Percentiles rank a stretch among this genome's conserved stretches.
Evolutionary conservation across 2,888 invertebrate genomes (phyloP).

Genomic region (Apodemia hepburni): DNA sequence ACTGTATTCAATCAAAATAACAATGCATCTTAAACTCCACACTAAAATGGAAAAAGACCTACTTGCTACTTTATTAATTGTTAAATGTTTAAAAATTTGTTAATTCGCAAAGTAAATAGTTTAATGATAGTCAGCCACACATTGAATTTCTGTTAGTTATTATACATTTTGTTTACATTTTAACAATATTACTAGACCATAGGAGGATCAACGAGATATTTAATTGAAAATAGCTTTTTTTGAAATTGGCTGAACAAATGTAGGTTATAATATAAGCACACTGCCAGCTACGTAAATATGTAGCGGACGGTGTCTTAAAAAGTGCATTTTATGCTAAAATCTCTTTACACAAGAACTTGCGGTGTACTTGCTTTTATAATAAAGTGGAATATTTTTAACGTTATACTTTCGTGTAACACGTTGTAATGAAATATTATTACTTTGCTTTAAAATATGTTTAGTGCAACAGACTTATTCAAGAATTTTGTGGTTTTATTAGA

Average conservation of each 20-base stretch:
- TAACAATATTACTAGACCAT: too few species aligned
- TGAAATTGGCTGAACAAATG: not conserved
- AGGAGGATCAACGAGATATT: not conserved
- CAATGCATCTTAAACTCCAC: too few species aligned
- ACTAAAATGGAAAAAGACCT: too few species aligned
- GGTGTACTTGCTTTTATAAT: conserved; percentile 26
- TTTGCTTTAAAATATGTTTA: not conserved
- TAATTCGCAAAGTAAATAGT: too few species aligned
- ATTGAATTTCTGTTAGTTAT: too few species aligned
- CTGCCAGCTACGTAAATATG: conserved; percentile 26
- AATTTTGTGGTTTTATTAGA: too few species aligned
- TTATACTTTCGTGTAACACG: not conserved
- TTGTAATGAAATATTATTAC: conserved; percentile 7
- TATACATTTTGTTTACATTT: too few species aligned
- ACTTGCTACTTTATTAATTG: too few species aligned
- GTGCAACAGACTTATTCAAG: too few species aligned
- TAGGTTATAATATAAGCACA: conserved; percentile 1
- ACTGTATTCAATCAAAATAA: too few species aligned
- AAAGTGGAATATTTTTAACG: conserved; percentile 19
- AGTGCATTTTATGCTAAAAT: conserved; percentile 36
- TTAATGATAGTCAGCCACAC: too few species aligned
- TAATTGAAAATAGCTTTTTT: not conserved
- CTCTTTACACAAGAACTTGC: conserved; percentile 28
- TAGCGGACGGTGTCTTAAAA: conserved; percentile 30
- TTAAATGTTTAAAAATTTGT: too few species aligned